Base-by-base conservation (phyloP, 2,888 invertebrate species). In the Unio pictorum region DNA sequence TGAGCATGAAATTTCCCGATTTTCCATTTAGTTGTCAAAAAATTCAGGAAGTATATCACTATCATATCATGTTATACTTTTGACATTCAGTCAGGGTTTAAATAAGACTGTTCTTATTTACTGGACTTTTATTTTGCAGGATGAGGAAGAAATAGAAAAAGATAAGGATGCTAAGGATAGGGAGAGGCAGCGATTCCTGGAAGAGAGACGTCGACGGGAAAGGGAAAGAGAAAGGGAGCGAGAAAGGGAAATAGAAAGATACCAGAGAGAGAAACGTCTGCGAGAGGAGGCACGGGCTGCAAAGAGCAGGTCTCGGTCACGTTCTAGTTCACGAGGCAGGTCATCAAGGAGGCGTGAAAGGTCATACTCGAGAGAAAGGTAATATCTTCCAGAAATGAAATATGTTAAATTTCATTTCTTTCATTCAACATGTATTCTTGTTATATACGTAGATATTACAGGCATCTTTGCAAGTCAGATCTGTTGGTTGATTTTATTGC, bases 61-160 rank as follows among this genome's bases (percentile, higher is more conserved):
- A 45, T 45, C 45, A 45, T 15, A 45, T 6, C 28, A 61, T 61
- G 30, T 61, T 28, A 28, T 8, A 60, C 30, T 20, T 28, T 61
- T 26, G 23, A 30, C 23, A 30, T 28, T 28, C 2, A 30, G 20
- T 11, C 28, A 20, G 17, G 28, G 23, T 23, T 20, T 18, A 61
- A 6, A 20, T 54, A 34, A 8, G 23, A 23, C 5, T n/a, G 8
- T 45, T 63, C 45, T 45, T 45, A 45, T 45, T 28, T n/a, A 34
- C 4, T 62, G 61, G 7, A n/a, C 17, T 54, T 70, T 55, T 70
- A 45, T 73, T 67, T 81, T 83, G 61, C 74, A 94, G 93, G 94
- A 94, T 92, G 93, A 94, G 91, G 94, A 94, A 45, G 69, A 69
- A 62, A 71, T 58, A 66, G 66, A 73, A 75, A 70, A 76, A 74